phyloP scores from a whole-genome alignment of 2,888 invertebrate genomes.

The Drosophila quinaria region DNA sequence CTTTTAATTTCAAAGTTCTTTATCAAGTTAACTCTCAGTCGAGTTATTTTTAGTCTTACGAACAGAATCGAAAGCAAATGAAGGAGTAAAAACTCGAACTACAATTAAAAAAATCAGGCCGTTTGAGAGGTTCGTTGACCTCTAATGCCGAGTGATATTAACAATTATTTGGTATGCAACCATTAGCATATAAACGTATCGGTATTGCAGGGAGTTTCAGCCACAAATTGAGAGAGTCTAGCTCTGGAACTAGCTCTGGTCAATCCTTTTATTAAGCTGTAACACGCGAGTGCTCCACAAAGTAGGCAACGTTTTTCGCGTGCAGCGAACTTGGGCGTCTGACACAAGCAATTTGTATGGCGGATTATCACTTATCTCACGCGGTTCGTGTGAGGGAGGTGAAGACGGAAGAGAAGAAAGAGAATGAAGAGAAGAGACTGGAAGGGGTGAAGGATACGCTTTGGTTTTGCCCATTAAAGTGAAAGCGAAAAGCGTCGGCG shows the following conservation, averaged over 20 bases:
- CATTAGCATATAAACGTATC: constrained; percentile 15
- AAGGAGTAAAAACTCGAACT: not conserved
- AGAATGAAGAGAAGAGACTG: no score
- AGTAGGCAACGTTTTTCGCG: constrained; percentile 44
- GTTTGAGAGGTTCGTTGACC: not conserved
- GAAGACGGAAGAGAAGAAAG: not conserved
- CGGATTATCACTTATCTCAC: constrained; percentile 77
- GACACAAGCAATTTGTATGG: constrained; percentile 61
- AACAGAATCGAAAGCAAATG: not conserved
- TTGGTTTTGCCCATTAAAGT: constrained; percentile 65
- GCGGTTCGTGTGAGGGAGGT: not conserved
- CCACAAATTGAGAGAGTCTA: not conserved
- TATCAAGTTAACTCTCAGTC: not conserved
- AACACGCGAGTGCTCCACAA: constrained; percentile 33
- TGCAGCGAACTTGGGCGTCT: constrained; percentile 33
- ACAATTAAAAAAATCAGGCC: not conserved
- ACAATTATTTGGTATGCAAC: not conserved
- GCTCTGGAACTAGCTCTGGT: constrained; percentile 12
- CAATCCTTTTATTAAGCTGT: constrained; percentile 49
- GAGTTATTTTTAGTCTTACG: not conserved
- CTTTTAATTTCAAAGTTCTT: not conserved
- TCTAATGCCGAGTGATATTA: not conserved
- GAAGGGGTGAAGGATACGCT: constrained; percentile 44
- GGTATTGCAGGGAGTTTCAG: constrained; percentile 2
- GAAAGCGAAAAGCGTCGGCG: constrained; percentile 57